These are phyloP conservation scores for Pelobates fuscus DNA, from an alignment of 2,113 vertebrate species.

Conservation along the genomic window DNA sequence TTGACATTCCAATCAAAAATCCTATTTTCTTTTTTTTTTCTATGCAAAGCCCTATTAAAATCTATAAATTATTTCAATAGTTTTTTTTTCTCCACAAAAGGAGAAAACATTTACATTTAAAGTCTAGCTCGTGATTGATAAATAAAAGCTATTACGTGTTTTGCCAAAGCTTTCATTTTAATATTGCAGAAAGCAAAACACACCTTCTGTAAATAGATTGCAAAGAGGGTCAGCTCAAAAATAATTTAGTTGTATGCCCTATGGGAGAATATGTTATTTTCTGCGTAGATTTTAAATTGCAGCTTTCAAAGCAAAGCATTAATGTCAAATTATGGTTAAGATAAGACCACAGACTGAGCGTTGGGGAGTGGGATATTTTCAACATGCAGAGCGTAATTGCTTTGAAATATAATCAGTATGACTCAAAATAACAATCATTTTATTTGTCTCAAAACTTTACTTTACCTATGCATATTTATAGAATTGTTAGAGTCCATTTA, in stretches of 20 bases:
- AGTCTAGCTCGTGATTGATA: too few species aligned
- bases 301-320: not conserved
- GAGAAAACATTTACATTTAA: too few species aligned
- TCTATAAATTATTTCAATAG: too few species aligned
- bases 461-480: too few species aligned
- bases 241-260: not conserved
- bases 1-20: too few species aligned
- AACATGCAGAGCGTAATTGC: conserved; percentile 6
- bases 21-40: too few species aligned
- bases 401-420: not conserved
- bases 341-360: not conserved
- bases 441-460: not conserved
- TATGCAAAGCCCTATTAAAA: too few species aligned
- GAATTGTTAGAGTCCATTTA: too few species aligned
- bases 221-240: too few species aligned
- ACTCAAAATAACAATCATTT: not conserved
- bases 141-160: not conserved
- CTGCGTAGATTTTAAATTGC: conserved; percentile 1
- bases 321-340: not conserved
- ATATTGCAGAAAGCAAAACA: not conserved
- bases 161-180: not conserved
- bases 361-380: not conserved
- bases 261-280: not conserved
- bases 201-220: not conserved
- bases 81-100: too few species aligned